Evolutionary conservation across 1,140 invertebrate species (phyloP), one percentile per base, ranked within the genome.

Genomic region (Venustaconcha ellipsiformis): DNA sequence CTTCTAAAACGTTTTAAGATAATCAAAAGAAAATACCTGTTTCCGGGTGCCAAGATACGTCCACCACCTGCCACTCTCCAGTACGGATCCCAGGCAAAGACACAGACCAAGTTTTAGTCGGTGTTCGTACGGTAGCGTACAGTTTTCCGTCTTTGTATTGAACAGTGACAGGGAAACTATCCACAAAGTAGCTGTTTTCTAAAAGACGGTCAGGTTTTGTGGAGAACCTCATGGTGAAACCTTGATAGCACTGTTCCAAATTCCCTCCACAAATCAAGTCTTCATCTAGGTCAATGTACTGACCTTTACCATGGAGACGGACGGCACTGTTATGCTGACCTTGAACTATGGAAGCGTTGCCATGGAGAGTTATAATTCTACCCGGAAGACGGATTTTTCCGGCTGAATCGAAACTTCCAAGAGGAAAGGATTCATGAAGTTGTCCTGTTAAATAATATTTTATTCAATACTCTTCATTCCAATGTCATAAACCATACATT

Each of bases 41-140:
- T 70, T 82, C 76, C 20, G 86, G 86, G 58, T 88, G 83, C 88
- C 88, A 89, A 0, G 87, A 81, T 3, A 88, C 59, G 58, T 90
- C 88, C 70, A 89, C 74, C 74, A 81, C 67, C 64, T 89, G 83
- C 87, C 86, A 89, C 58, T 80, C 76, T 23, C 81, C 81, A 5
- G 78, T 70, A 17, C 78, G 70, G 58, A 90, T 82, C 1, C 79
- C 82, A 14, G 75, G 65, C 6, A 84, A 70, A 14, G 81, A 80
- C 1, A 85, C 85, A 23, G 75, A 81, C 88, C 88, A 90, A 2
- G 80, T 72, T 23, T 83, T 81, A 17, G 79, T 81, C 2, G 80
- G 63, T 17, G 86, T 89, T 70, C 86, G 80, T 26, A 86, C 76
- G 1, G 83, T 83, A 1, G 83, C 84, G 67, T 81, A 78, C 55